Conservation (phyloP, 2,797 vertebrate genomes). For the Spheniscus humboldti region DNA sequence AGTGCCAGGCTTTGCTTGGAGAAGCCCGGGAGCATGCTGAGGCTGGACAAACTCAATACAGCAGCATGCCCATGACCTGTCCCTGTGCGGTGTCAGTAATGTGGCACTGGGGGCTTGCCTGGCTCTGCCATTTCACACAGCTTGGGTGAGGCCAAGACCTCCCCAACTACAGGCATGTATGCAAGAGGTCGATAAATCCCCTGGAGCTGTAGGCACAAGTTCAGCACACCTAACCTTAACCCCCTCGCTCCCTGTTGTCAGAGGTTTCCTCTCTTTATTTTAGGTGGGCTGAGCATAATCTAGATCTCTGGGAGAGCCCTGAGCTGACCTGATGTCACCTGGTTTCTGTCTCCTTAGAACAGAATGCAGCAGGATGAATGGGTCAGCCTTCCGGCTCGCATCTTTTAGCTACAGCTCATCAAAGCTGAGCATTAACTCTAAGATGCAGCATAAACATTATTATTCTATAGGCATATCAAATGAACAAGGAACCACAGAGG, state of each 20-base stretch:
- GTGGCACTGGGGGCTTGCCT: neutral
- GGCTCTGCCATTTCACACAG: neutral
- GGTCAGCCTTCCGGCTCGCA: neutral
- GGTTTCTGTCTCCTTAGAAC: neutral
- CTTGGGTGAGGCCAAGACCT: neutral
- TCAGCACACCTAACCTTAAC: neutral
- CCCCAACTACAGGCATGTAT: neutral
- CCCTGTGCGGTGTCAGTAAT: neutral
- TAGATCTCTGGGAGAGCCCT: neutral
- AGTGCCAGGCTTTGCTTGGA: neutral
- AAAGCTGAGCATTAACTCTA: neutral
- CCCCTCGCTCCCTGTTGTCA: neutral
- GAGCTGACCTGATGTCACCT: neutral
- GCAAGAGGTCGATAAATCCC: neutral
- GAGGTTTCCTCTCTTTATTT: neutral
- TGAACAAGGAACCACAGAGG: neutral
- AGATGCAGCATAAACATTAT: neutral
- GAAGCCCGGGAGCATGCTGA: neutral
- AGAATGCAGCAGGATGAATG: neutral
- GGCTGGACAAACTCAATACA: neutral
- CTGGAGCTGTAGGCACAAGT: neutral
- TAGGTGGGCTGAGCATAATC: neutral
- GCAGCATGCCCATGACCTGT: neutral
- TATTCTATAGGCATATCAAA: neutral
- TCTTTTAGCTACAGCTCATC: neutral